Evolutionary conservation across 1,140 invertebrate species (phyloP).

Genomic region (Macrotrachela quadricornifera): DNA sequence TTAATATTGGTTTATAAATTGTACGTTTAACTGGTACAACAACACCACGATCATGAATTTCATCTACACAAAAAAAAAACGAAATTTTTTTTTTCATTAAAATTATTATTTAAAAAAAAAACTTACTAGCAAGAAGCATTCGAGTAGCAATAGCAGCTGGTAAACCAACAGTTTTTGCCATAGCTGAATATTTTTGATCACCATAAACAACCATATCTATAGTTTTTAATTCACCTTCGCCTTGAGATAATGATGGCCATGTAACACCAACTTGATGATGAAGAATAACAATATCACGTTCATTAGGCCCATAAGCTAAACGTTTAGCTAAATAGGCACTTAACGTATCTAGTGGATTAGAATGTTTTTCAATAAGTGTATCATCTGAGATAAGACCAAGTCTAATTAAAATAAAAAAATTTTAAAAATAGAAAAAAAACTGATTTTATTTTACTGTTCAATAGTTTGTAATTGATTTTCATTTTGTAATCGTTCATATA

Average conservation of each 20-base stretch:
- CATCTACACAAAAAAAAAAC: constrained; percentile 38
- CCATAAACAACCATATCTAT: constrained; percentile 86
- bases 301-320: constrained; percentile 53
- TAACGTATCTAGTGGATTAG: constrained; percentile 72
- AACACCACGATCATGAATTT: constrained; percentile 80
- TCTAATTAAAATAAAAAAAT: constrained; percentile 16
- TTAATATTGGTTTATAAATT: constrained; percentile 70
- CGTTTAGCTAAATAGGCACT: constrained; percentile 62
- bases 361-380: constrained; percentile 47
- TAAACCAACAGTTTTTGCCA: constrained; percentile 88
- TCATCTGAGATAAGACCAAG: constrained; percentile 64
- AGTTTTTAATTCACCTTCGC: constrained; percentile 51
- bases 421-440: constrained; percentile 5
- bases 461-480: constrained; percentile 45
- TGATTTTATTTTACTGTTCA: constrained; percentile 36
- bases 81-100: not conserved
- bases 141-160: constrained; percentile 83
- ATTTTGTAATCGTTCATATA: constrained; percentile 44
- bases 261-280: constrained; percentile 73
- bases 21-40: constrained; percentile 65
- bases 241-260: constrained; percentile 55
- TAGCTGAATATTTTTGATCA: constrained; percentile 61
- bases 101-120: not conserved
- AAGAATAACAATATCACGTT: constrained; percentile 77
- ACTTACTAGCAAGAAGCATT: constrained; percentile 77